A percentile compares a stretch with the other conserved stretches of the same genome.
Evolutionary conservation across 1,140 invertebrate genomes (phyloP).

Genomic region (Belonocnema kinseyi): DNA sequence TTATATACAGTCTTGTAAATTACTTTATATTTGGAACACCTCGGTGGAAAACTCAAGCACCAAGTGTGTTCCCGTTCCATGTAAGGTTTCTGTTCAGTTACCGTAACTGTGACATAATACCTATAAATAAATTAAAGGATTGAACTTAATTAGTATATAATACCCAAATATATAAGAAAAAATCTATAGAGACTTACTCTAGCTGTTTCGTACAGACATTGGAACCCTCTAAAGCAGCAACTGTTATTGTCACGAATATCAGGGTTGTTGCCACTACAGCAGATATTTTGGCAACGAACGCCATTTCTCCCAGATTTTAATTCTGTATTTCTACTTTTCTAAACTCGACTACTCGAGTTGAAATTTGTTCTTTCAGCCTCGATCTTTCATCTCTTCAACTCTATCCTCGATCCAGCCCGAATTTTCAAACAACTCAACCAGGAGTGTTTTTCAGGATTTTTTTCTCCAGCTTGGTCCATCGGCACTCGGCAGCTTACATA

Average conservation of each 20-base stretch:
- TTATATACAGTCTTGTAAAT: constrained; percentile 84
- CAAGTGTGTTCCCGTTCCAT: constrained; percentile 87
- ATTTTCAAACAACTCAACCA: background rate
- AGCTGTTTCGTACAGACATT: constrained; percentile 70
- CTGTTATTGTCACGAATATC: background rate
- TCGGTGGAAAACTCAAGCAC: constrained; percentile 89
- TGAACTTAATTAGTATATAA: background rate
- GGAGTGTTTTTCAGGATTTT: background rate
- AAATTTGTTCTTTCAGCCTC: background rate
- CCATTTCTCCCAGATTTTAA: background rate
- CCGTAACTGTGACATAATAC: constrained; percentile 82
- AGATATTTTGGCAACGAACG: background rate
- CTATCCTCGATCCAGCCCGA: background rate
- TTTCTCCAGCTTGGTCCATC: background rate
- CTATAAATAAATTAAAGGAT: constrained; percentile 69
- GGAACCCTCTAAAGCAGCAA: constrained; percentile 63
- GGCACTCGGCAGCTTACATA: constrained; percentile 14
- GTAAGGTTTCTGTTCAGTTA: constrained; percentile 87
- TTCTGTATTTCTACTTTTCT: constrained; percentile 32
- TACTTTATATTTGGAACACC: constrained; percentile 90
- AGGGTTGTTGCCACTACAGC: background rate
- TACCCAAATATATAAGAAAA: constrained; percentile 27
- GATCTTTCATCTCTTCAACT: constrained; percentile 5
- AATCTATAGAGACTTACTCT: constrained; percentile 55
- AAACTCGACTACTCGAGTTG: constrained; percentile 6